phyloP scores from a whole-genome alignment of 2,888 invertebrate species.

The Galerucella pusilla region DNA sequence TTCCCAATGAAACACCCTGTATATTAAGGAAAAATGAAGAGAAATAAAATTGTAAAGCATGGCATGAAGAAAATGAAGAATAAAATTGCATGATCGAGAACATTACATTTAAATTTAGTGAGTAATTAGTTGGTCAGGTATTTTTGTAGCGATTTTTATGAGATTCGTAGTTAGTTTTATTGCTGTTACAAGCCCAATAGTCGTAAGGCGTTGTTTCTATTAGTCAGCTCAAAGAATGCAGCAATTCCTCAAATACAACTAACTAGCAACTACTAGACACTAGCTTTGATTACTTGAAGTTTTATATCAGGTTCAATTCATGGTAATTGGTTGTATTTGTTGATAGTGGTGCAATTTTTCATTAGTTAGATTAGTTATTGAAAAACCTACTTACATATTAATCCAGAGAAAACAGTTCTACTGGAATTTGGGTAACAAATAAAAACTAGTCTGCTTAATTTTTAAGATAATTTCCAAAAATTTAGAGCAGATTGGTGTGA shows the following conservation, averaged over 20 bases:
- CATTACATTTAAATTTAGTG: too few relatives aligned
- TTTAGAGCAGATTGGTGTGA: neutral
- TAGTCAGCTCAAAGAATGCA: constrained; percentile 46
- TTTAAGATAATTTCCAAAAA: constrained; percentile 1
- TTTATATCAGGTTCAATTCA: neutral
- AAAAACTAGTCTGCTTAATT: constrained; percentile 5
- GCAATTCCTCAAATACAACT: constrained; percentile 19
- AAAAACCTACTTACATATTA: neutral
- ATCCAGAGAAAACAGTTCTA: neutral
- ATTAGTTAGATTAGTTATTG: constrained; percentile 7
- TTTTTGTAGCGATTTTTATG: constrained; percentile 22
- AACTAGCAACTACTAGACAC: neutral
- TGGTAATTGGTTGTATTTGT: neutral
- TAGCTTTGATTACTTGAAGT: neutral
- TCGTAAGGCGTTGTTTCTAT: constrained; percentile 43
- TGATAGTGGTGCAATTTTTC: constrained; percentile 4
- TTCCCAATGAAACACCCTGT: too few relatives aligned
- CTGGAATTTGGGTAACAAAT: neutral
- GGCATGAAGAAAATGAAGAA: too few relatives aligned
- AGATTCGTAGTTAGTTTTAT: constrained; percentile 28
- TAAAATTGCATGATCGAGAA: too few relatives aligned
- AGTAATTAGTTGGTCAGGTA: neutral
- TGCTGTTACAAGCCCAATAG: constrained; percentile 46
- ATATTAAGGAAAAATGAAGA: too few relatives aligned
- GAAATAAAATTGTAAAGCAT: too few relatives aligned